Base-by-base conservation (phyloP, 2,888 invertebrate genomes). In the Apoda limacodes region DNA sequence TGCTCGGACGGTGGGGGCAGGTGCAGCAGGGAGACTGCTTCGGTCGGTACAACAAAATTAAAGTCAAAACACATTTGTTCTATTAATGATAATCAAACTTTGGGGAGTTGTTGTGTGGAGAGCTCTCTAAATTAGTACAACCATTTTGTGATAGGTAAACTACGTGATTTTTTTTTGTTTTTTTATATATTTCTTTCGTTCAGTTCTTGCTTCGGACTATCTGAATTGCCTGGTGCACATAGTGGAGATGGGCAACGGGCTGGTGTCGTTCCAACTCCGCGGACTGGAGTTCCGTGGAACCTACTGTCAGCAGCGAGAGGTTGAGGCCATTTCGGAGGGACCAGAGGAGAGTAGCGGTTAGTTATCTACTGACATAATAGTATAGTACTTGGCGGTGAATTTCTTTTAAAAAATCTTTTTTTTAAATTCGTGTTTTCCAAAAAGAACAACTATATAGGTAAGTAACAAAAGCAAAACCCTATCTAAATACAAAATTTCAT, bases 281-380 rank as follows among this genome's bases (percentile, higher is more conserved):
- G 99, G 99, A 0, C 80, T 99, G 7, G 99, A 99, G 75, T 99
- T 99, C 75, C 83, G 98, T 25, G 98, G 99, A 13, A 99, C 99
- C 0, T 99, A 99, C 66, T 99, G 99, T 60, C 99, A 99, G 66
- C 99, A 99, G 69, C 80, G 98, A 33, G 97, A 97, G 75, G 98
- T 98, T 2, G 99, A 99, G 69, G 99, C 98, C 9, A 98, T 99
- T 38, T 93, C 94, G 0, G 98, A 99, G 69, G 97, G 96, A 6
- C 95, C 97, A 0, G 95, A 95, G 57, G 96, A 97, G 52, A 95
- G 96, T 60, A 92, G 91, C 51, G 96, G 95, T 87, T 52, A 62
- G 69, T 33, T 9, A 6, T 28, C n/a, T n/a, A n/a, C n/a, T n/a
- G n/a, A n/a, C n/a, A n/a, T n/a, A 5, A 6, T n/a, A 17, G 13